These are phyloP conservation scores for Drosophila atripex DNA, from an alignment of 2,888 invertebrate species.

Conservation along the genomic window DNA sequence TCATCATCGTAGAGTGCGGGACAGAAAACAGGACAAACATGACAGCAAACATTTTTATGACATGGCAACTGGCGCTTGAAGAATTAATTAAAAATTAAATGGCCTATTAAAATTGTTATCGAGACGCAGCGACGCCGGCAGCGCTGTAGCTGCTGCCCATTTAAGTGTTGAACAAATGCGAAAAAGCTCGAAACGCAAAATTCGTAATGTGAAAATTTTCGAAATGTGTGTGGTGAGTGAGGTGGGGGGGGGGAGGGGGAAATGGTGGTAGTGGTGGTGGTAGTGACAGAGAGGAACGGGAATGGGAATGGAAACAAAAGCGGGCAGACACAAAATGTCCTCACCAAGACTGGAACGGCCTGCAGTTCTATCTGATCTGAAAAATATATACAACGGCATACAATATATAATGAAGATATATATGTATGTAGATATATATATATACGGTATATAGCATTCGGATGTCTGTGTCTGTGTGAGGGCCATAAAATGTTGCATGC, in stretches of 20 bases:
- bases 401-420: background rate
- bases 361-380: constrained; percentile 33
- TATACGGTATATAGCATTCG: background rate
- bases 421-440: constrained; percentile 1
- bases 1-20: constrained; percentile 5
- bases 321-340: constrained; percentile 16
- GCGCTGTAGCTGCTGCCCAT: constrained; percentile 45
- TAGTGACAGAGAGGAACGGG: constrained; percentile 16
- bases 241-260: constrained; percentile 40
- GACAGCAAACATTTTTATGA: constrained; percentile 69
- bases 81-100: constrained; percentile 79
- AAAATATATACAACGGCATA: background rate
- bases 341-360: constrained; percentile 2
- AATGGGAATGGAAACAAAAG: constrained; percentile 51
- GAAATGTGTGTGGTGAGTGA: background rate
- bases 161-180: constrained; percentile 66
- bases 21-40: constrained; percentile 41
- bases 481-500: constrained; percentile 63
- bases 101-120: constrained; percentile 78
- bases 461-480: constrained; percentile 25
- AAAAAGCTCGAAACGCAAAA: constrained; percentile 37
- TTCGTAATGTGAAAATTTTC: constrained; percentile 31
- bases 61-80: constrained; percentile 74
- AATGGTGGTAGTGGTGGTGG: constrained; percentile 30
- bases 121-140: constrained; percentile 63